phyloP scores from a whole-genome alignment of 2,113 vertebrate species.

The Phasianus colchicus region DNA sequence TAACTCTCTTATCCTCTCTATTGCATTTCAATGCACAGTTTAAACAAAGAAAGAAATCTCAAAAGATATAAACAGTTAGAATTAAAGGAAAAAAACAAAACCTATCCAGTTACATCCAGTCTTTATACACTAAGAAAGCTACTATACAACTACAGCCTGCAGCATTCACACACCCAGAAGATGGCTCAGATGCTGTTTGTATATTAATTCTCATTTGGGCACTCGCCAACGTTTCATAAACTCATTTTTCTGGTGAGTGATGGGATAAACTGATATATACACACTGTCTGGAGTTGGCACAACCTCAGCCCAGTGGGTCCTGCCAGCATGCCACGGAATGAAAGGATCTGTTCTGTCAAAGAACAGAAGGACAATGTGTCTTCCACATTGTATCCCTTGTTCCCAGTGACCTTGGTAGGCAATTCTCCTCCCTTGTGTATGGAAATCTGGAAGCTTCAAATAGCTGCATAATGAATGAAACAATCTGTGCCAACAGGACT shows the following conservation, averaged over 20 bases:
- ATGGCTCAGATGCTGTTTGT: background rate
- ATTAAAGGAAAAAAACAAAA: background rate
- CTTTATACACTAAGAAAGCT: background rate
- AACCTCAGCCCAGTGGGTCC: background rate
- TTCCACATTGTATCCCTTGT: background rate
- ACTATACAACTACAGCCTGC: background rate
- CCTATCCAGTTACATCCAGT: background rate
- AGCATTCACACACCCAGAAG: background rate
- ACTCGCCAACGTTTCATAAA: background rate
- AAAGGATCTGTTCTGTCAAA: background rate
- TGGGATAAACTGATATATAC: background rate
- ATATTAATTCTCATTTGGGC: background rate
- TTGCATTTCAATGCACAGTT: background rate
- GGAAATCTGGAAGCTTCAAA: slow-evolving; percentile 20
- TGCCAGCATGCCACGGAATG: background rate
- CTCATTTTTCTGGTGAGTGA: background rate
- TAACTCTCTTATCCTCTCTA: no score
- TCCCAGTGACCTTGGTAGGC: background rate
- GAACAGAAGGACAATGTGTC: background rate
- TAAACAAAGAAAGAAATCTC: background rate
- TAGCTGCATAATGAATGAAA: background rate
- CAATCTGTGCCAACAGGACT: background rate
- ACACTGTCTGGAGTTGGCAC: background rate
- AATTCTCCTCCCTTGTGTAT: background rate
- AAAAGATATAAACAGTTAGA: background rate